Evolutionary conservation across 2,797 vertebrate species (phyloP).

Genomic region (Falco rusticolus): DNA sequence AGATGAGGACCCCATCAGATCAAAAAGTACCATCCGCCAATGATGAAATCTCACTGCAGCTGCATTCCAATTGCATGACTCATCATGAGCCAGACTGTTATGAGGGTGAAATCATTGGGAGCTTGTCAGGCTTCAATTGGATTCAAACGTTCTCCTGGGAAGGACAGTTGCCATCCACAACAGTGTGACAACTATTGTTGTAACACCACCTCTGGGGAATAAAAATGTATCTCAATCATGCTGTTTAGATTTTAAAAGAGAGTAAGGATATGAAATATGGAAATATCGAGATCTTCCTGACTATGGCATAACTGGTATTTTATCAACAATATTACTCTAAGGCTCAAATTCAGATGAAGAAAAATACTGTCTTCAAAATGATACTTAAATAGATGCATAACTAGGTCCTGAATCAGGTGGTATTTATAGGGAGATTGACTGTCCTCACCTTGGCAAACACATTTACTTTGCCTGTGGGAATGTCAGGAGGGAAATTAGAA

Average conservation of each 20-base stretch:
- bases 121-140: neutral
- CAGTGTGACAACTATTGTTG: neutral
- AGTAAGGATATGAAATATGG: neutral
- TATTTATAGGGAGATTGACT: neutral
- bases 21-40: neutral
- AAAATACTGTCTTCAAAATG: neutral
- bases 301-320: neutral
- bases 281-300: neutral
- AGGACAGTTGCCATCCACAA: neutral
- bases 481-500: neutral
- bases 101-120: neutral
- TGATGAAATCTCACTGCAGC: neutral
- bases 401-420: neutral
- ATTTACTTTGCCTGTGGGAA: neutral
- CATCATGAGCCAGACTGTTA: neutral
- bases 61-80: neutral
- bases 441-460: neutral
- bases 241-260: neutral
- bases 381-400: neutral
- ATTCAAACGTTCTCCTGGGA: constrained; percentile 5
- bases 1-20: neutral
- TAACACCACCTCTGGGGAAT: neutral
- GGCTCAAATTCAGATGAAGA: neutral
- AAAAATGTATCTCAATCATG: neutral
- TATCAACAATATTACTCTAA: neutral